Base-by-base conservation (phyloP, 1,140 invertebrate genomes). In the Pygmarrhopalites habei region DNA sequence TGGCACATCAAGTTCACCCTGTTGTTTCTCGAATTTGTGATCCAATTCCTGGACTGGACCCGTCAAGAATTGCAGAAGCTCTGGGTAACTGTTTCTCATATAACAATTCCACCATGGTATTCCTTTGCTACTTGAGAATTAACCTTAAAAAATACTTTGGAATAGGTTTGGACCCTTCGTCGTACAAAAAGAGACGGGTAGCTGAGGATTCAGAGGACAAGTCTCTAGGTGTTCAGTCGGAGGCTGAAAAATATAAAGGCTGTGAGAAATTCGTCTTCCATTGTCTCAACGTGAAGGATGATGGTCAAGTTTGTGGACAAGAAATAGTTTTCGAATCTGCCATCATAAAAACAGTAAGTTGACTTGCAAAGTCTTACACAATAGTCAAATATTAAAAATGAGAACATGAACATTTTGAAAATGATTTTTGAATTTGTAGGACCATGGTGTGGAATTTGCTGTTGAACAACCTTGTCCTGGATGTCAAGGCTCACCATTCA, bases 11-110 rank as follows among this genome's bases (percentile, higher is more conserved):
- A 79, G 82, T 99, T 29, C 92, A 96, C 75, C 95, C 95, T 0
- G 93, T 99, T 0, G 84, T 98, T 58, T 86, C 89, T 17, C 82
- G 96, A 62, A 85, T 99, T 67, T 95, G 92, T 73, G 92, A 97
- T 66, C 95, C 95, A 17, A 91, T 99, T 32, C 90, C 96, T 69
- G 92, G 92, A 1, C 89, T 91, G 58, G 94, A 98, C 79, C 83
- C 88, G 26, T 86, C 86, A 56, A 82, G 88, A 60, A 84, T 99
- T 49, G 95, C 95, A 2, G 85, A 93, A 73, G 87, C 87, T 74
- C 79, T 99, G 57, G 95, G 95, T 75, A 72, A 43, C 52, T 28
- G 60, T 41, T 19, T 64, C 28, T 49, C 32, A 49, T 35, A 35
- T 35, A 35, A 35, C 5, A 35, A 35, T 35, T 5, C 15, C 32